Evolutionary conservation across 2,797 vertebrate species (phyloP).

Genomic region (Epinephelus malabaricus): DNA sequence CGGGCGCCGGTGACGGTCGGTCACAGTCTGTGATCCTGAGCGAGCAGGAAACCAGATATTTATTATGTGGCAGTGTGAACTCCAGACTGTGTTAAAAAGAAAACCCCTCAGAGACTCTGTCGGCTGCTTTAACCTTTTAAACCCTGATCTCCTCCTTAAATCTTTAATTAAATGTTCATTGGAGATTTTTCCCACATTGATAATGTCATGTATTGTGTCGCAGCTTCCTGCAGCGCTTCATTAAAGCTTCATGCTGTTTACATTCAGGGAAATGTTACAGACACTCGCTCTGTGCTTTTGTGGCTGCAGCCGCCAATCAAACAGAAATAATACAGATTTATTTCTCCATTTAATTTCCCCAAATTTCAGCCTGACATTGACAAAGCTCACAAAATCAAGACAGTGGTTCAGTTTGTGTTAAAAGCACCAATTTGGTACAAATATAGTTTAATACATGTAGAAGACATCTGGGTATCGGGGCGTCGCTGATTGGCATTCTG

Average conservation of each 20-base stretch:
- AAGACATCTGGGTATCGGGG: no score
- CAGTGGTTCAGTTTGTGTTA: no score
- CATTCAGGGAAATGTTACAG: neutral
- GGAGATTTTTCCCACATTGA: neutral
- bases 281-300: neutral
- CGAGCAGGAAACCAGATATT: slow-evolving; percentile 53
- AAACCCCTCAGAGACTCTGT: slow-evolving; percentile 10
- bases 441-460: no score
- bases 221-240: neutral
- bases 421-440: no score
- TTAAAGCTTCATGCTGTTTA: neutral
- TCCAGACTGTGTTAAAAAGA: slow-evolving; percentile 6
- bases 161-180: slow-evolving; percentile 6
- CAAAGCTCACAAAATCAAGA: no score
- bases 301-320: neutral
- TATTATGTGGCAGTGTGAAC: slow-evolving; percentile 45
- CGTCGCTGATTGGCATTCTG: no score
- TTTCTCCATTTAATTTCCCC: neutral
- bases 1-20: slow-evolving; percentile 23
- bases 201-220: neutral
- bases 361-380: neutral
- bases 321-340: neutral
- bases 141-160: neutral
- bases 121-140: slow-evolving; percentile 7
- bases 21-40: slow-evolving; percentile 48